These are phyloP conservation scores for Apoda limacodes DNA, from an alignment of 2,888 invertebrate genomes.

Conservation along the genomic window DNA sequence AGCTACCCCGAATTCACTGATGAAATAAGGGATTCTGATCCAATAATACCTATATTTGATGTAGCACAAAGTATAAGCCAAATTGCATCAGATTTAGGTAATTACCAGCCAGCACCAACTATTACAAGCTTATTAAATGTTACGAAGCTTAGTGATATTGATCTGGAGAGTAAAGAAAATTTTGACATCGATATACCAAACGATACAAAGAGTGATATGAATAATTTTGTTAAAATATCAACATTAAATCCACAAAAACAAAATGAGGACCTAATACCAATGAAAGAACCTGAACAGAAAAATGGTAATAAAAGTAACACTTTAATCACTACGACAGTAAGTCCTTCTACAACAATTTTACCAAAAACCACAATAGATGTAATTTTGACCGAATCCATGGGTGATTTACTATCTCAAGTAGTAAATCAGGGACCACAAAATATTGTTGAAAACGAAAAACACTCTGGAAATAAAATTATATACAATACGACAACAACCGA, in stretches of 20 bases:
- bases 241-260: conserved; percentile 44
- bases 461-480: conserved; percentile 14
- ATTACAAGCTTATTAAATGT: conserved; percentile 40
- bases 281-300: conserved; percentile 13
- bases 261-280: conserved; percentile 18
- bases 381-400: conserved; percentile 57
- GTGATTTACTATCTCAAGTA: conserved; percentile 60
- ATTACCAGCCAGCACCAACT: conserved; percentile 45
- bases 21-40: too few species aligned
- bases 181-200: conserved; percentile 50
- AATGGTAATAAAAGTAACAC: too few species aligned
- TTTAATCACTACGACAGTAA: conserved; percentile 3
- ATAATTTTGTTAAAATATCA: conserved; percentile 52
- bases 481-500: conserved; percentile 21
- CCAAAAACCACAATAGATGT: conserved; percentile 37
- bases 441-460: conserved; percentile 14
- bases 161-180: conserved; percentile 56
- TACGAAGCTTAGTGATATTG: conserved; percentile 31
- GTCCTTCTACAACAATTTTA: conserved; percentile 17
- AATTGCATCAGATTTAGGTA: conserved; percentile 57
- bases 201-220: conserved; percentile 26
- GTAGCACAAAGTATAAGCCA: conserved; percentile 62
- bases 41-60: conserved; percentile 44
- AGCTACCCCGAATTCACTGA: too few species aligned
- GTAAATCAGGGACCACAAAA: conserved; percentile 41